These are phyloP conservation scores for Euthynnus affinis DNA, from an alignment of 2,797 vertebrate species.

Conservation along the genomic window DNA sequence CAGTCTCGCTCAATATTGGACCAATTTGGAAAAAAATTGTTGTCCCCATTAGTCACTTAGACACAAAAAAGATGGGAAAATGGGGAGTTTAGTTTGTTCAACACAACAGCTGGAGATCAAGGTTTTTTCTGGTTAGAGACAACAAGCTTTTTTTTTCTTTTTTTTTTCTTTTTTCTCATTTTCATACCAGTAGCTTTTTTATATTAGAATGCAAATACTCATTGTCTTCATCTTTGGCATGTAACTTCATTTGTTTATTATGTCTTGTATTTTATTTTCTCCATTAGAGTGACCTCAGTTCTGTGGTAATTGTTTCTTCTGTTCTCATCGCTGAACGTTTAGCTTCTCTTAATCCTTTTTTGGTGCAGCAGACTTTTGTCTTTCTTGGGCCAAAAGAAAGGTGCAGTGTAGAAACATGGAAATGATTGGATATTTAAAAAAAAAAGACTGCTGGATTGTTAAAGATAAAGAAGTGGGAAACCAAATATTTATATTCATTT, in stretches of 20 bases:
- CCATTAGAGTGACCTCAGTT: constrained; percentile 99
- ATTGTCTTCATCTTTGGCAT: constrained; percentile 92
- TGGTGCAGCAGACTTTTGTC: constrained; percentile 77
- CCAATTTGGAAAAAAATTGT: no score
- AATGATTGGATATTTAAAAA: constrained; percentile 46
- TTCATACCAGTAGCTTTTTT: constrained; percentile 66
- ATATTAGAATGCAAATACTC: constrained; percentile 67
- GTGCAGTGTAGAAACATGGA: constrained; percentile 86
- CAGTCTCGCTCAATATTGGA: no score
- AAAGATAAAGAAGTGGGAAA: neutral
- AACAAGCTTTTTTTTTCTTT: constrained; percentile 32
- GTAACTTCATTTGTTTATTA: constrained; percentile 94
- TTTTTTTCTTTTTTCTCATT: constrained; percentile 43
- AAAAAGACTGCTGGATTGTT: neutral
- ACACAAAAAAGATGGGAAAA: no score
- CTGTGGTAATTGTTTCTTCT: constrained; percentile 99
- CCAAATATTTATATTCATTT: rapidly evolving
- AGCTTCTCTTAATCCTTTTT: constrained; percentile 83
- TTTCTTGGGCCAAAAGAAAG: constrained; percentile 84
- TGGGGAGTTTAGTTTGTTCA: neutral
- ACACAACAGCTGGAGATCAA: constrained; percentile 30
- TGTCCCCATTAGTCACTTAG: no score
- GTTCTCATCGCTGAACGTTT: constrained; percentile 90
- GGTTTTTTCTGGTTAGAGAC: constrained; percentile 52
- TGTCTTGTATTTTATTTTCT: constrained; percentile 97